Percentiles rank a stretch among this genome's conserved stretches.
phyloP scores from a whole-genome alignment of 2,888 invertebrate genomes.

The Ecliptopera silaceata region DNA sequence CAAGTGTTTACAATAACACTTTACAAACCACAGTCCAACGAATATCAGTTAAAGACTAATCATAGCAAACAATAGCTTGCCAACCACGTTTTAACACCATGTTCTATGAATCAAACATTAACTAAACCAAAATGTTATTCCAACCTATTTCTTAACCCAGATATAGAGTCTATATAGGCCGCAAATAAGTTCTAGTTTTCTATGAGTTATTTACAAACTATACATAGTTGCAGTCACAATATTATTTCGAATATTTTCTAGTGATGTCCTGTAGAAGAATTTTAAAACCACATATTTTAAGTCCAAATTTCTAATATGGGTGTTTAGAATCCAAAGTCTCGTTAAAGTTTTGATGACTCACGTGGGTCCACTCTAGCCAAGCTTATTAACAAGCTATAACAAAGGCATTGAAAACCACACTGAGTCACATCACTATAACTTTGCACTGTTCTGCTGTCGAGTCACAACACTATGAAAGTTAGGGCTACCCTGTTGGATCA shows the following conservation, averaged over 20 bases:
- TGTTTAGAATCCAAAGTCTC: neutral
- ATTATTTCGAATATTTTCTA: too few relatives aligned
- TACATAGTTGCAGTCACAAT: neutral
- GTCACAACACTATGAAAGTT: slow-evolving; percentile 1
- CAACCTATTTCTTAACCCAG: neutral
- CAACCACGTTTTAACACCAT: slow-evolving; percentile 1
- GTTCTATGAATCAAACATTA: neutral
- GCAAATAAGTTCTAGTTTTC: neutral
- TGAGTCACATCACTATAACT: neutral
- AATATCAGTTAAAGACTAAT: neutral
- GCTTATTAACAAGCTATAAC: neutral
- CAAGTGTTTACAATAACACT: slow-evolving; percentile 4
- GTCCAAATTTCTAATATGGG: neutral
- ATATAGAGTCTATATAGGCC: neutral
- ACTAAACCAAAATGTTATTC: neutral
- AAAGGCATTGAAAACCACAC: neutral
- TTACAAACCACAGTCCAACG: slow-evolving; percentile 1
- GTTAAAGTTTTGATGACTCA: neutral
- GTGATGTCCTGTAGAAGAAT: neutral
- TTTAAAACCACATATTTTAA: neutral
- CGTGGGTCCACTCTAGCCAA: neutral
- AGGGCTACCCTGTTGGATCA: neutral
- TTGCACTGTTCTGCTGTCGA: neutral
- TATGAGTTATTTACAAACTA: neutral
- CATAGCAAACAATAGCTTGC: slow-evolving; percentile 5